phyloP scores from a whole-genome alignment of 2,113 vertebrate genomes.

The Misgurnus anguillicaudatus region DNA sequence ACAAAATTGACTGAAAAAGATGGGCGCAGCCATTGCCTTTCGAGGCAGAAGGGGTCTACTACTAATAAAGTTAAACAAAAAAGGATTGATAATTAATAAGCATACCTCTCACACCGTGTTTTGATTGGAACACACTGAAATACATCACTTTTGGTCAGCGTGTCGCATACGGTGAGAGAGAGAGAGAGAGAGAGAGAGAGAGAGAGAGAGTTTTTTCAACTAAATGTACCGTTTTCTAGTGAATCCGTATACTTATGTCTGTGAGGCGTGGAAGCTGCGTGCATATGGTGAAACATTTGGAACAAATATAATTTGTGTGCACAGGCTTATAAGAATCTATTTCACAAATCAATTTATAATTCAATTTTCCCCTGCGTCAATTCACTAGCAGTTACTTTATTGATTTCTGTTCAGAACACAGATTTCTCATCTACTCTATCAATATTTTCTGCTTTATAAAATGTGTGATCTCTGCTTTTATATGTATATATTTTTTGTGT shows the following conservation, averaged over 20 bases:
- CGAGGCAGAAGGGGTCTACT: too few species aligned
- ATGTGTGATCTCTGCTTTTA: neutral
- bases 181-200: neutral
- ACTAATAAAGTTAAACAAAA: too few species aligned
- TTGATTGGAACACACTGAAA: too few species aligned
- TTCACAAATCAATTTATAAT: constrained; percentile 46
- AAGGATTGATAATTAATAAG: too few species aligned
- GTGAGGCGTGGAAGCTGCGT: constrained; percentile 8
- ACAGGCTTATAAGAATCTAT: constrained; percentile 43
- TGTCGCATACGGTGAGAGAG: too few species aligned
- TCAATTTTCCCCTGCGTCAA: constrained; percentile 29
- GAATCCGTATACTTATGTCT: neutral
- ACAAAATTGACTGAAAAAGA: too few species aligned
- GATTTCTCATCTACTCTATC: neutral
- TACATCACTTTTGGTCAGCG: too few species aligned
- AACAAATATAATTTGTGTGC: constrained; percentile 39
- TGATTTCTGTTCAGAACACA: neutral
- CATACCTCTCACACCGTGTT: too few species aligned
- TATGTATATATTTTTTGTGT: too few species aligned
- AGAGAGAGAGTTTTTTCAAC: too few species aligned
- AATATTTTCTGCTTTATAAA: neutral
- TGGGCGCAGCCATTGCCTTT: too few species aligned
- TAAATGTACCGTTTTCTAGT: too few species aligned
- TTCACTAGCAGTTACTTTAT: constrained; percentile 18
- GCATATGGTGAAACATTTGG: constrained; percentile 53